Conservation (phyloP, 2,113 vertebrate genomes). For the Origma solitaria region DNA sequence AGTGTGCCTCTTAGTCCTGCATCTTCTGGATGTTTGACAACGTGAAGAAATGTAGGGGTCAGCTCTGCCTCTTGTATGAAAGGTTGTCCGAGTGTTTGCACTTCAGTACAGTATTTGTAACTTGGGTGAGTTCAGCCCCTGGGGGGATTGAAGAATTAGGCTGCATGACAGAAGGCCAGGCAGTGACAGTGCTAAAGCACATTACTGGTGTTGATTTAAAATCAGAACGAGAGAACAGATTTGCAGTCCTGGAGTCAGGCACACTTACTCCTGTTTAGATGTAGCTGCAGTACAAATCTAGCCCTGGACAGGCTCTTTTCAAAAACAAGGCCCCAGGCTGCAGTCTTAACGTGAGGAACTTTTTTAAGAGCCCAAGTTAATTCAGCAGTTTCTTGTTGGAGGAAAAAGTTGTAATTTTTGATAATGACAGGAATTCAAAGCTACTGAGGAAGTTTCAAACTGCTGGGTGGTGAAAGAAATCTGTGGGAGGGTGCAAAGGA, state of each 20-base stretch:
- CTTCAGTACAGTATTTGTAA: conserved; percentile 13
- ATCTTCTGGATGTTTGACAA: conserved; percentile 34
- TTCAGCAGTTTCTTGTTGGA: not conserved
- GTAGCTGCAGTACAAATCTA: not conserved
- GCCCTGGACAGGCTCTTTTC: not conserved
- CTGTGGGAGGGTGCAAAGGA: not conserved
- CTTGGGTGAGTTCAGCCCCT: not conserved
- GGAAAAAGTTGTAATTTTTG: not conserved
- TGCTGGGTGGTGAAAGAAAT: not conserved
- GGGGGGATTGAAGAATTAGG: not conserved
- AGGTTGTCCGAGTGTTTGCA: not conserved
- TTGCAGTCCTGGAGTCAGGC: not conserved
- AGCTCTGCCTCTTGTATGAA: not conserved
- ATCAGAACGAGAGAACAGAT: not conserved
- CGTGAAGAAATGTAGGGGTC: not conserved
- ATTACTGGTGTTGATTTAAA: not conserved
- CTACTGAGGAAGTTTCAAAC: not conserved
- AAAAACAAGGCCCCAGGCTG: not conserved
- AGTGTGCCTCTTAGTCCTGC: not conserved
- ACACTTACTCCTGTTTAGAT: not conserved
- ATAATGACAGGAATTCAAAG: not conserved
- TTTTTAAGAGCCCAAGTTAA: not conserved
- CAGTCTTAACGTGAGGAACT: not conserved
- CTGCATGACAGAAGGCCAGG: not conserved
- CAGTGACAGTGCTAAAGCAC: not conserved